Conservation (phyloP, 2,797 vertebrate genomes). For the Notamacropus eugenii region DNA sequence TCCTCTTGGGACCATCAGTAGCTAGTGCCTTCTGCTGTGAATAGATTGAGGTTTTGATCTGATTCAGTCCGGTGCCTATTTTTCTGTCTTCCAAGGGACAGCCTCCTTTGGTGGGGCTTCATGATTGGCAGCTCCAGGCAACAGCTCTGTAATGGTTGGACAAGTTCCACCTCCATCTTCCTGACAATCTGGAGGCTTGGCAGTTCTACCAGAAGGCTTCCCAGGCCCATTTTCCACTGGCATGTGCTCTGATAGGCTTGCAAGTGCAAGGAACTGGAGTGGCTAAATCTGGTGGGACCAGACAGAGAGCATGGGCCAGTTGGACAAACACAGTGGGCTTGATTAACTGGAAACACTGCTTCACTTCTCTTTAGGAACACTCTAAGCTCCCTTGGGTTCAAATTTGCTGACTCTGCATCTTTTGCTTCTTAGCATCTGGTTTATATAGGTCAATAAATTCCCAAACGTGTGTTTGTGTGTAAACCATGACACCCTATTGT, state of each 20-base stretch:
- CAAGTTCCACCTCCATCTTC: not conserved
- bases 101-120: not conserved
- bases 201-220: not conserved
- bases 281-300: slow-evolving; percentile 1
- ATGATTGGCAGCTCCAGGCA: not conserved
- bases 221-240: not conserved
- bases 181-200: not conserved
- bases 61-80: not conserved
- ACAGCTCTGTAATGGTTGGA: not conserved
- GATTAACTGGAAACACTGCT: slow-evolving; percentile 45
- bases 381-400: slow-evolving; percentile 23
- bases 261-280: not conserved
- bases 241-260: not conserved
- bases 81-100: not conserved
- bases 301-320: not conserved
- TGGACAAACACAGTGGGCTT: not conserved
- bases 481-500: not conserved
- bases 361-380: not conserved
- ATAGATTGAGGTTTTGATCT: not conserved
- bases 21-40: not conserved
- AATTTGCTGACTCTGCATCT: slow-evolving; percentile 6
- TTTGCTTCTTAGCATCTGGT: slow-evolving; percentile 66
- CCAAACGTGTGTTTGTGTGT: slow-evolving; percentile 6
- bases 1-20: not conserved
- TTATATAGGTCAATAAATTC: slow-evolving; percentile 49